phyloP scores from a whole-genome alignment of 1,140 invertebrate species.

The Papilio dardanus region DNA sequence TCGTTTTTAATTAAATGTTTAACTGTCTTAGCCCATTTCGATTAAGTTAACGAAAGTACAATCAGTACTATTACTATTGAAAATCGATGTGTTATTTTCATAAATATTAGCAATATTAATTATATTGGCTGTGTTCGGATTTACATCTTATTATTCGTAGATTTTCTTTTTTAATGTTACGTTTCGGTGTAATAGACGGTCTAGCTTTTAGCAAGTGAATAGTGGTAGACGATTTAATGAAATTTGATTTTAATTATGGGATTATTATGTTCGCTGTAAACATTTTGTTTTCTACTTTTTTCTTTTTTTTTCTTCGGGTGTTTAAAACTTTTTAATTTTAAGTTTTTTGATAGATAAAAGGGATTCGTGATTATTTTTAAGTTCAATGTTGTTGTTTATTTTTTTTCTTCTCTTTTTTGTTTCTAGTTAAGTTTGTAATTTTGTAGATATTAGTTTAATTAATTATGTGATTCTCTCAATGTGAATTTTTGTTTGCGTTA shows the following conservation, averaged over 20 bases:
- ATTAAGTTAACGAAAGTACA: neutral
- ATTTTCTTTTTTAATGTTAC: slow-evolving; percentile 1
- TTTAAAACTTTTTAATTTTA: slow-evolving; percentile 16
- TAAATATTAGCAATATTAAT: neutral
- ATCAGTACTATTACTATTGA: neutral
- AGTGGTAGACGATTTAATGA: slow-evolving; percentile 18
- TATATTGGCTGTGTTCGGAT: slow-evolving; percentile 10
- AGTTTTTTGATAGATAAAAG: slow-evolving; percentile 26
- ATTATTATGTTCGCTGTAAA: slow-evolving; percentile 28
- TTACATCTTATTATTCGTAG: neutral
- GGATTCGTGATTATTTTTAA: slow-evolving; percentile 48
- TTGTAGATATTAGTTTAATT: slow-evolving; percentile 52
- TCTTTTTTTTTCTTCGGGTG: slow-evolving; percentile 8
- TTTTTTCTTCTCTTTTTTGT: slow-evolving; percentile 56
- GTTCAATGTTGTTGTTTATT: slow-evolving; percentile 44
- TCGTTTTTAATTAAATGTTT: neutral
- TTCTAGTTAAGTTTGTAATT: slow-evolving; percentile 68
- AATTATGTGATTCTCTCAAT: slow-evolving; percentile 53
- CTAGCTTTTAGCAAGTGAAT: slow-evolving; percentile 23
- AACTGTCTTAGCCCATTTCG: neutral
- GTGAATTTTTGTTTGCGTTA: slow-evolving; percentile 38
- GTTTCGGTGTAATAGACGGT: slow-evolving; percentile 31
- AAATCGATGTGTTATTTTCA: neutral
- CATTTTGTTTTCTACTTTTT: slow-evolving; percentile 16
- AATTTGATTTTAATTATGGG: slow-evolving; percentile 29